Conservation (phyloP, 2,113 vertebrate species). For the Sclerurus mexicanus region DNA sequence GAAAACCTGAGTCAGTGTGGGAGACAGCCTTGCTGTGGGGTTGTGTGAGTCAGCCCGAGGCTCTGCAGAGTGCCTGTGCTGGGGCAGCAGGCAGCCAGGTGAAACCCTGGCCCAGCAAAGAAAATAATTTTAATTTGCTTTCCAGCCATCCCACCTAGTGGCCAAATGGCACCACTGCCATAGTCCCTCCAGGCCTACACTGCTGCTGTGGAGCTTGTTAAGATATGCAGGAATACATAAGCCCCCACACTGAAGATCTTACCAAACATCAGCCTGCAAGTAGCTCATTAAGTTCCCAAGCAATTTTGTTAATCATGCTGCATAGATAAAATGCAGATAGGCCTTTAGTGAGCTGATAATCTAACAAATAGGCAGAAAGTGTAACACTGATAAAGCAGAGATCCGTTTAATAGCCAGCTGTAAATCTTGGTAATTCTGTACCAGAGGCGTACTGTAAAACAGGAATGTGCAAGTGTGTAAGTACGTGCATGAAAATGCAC, state of each 20-base stretch:
- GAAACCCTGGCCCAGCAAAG: neutral
- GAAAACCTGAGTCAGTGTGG: constrained; percentile 1
- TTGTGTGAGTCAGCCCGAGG: neutral
- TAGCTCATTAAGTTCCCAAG: constrained; percentile 42
- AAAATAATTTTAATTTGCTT: neutral
- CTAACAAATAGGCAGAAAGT: constrained; percentile 55
- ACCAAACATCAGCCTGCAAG: neutral
- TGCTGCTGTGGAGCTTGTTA: neutral
- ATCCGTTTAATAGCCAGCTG: constrained; percentile 49
- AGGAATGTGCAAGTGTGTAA: neutral
- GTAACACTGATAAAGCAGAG: constrained; percentile 44
- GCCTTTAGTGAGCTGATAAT: constrained; percentile 53
- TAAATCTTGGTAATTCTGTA: constrained; percentile 44
- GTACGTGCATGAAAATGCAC: neutral
- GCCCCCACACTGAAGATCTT: neutral
- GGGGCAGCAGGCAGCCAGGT: neutral
- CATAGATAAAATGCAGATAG: constrained; percentile 56
- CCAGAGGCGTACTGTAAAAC: neutral
- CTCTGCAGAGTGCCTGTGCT: neutral
- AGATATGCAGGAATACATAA: neutral
- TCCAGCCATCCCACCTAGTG: constrained; percentile 45
- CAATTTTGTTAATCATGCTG: constrained; percentile 20
- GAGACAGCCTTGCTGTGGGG: neutral
- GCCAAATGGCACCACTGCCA: constrained; percentile 6
- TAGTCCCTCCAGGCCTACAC: neutral